Conservation (phyloP, 2,888 invertebrate genomes). For the Lochmaea capreae region DNA sequence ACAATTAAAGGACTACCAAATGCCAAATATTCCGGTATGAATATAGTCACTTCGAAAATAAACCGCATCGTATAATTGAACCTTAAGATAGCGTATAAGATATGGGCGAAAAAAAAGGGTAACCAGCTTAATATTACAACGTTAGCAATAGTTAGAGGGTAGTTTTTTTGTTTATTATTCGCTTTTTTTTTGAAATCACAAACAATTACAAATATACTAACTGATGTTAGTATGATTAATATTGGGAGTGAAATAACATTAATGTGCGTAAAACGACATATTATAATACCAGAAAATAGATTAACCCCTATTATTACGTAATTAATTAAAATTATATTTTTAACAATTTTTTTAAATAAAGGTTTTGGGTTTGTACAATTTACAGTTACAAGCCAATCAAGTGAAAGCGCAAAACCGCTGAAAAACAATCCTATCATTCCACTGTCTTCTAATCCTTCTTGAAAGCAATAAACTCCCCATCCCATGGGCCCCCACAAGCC, state of each 20-base stretch:
- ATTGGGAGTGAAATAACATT: too few relatives aligned
- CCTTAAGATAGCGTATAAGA: neutral
- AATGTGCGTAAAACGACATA: neutral
- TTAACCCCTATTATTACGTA: neutral
- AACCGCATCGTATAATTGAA: neutral
- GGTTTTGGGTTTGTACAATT: constrained; percentile 16
- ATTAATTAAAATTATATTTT: constrained; percentile 11
- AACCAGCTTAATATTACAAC: constrained; percentile 5
- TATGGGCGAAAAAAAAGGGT: neutral
- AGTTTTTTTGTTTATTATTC: neutral
- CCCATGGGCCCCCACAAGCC: neutral
- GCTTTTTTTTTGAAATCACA: neutral
- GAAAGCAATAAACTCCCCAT: neutral
- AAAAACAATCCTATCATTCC: constrained; percentile 12
- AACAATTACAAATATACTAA: neutral
- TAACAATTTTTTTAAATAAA: constrained; percentile 12
- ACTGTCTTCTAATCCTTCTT: neutral
- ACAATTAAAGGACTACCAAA: constrained; percentile 17
- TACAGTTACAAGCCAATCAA: constrained; percentile 18
- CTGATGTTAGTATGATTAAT: neutral
- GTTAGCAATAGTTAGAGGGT: neutral
- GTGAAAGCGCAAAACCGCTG: neutral
- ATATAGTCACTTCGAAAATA: neutral
- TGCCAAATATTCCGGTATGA: constrained; percentile 13
- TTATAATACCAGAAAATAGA: neutral